Percentiles rank a stretch among this genome's conserved stretches.
These are phyloP conservation scores for Idaea biselata DNA, from an alignment of 2,888 invertebrate genomes.

Conservation along the genomic window DNA sequence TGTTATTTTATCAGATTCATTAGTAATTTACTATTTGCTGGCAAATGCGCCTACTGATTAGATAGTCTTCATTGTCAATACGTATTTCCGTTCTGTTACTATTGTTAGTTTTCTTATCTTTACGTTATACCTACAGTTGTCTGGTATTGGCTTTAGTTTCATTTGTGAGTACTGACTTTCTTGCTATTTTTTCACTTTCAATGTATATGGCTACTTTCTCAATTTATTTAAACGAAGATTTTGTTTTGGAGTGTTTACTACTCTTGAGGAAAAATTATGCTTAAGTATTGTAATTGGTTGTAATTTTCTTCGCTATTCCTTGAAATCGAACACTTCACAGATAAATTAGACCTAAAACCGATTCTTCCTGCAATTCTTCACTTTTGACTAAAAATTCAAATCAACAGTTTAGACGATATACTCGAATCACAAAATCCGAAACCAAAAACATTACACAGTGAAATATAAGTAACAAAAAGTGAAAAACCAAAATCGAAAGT, in stretches of 20 bases:
- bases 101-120: constrained; percentile 43
- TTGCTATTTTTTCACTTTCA: too few relatives aligned
- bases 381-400: background rate
- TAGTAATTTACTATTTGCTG: constrained; percentile 2
- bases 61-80: constrained; percentile 7
- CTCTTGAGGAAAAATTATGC: too few relatives aligned
- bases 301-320: background rate
- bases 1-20: background rate
- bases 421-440: background rate
- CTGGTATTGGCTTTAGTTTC: background rate
- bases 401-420: background rate
- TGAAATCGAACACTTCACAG: background rate
- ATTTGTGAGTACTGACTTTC: background rate
- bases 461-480: background rate
- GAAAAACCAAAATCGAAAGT: constrained; percentile 13
- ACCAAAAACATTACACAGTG: background rate
- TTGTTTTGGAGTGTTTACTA: too few relatives aligned
- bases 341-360: background rate
- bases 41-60: constrained; percentile 9
- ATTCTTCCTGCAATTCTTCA: background rate
- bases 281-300: too few relatives aligned
- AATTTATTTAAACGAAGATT: too few relatives aligned
- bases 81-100: constrained; percentile 20
- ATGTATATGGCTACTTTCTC: too few relatives aligned
- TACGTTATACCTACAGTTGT: constrained; percentile 18